Evolutionary conservation across 2,888 invertebrate genomes (phyloP).

Genomic region (Drosophila tanythrix): DNA sequence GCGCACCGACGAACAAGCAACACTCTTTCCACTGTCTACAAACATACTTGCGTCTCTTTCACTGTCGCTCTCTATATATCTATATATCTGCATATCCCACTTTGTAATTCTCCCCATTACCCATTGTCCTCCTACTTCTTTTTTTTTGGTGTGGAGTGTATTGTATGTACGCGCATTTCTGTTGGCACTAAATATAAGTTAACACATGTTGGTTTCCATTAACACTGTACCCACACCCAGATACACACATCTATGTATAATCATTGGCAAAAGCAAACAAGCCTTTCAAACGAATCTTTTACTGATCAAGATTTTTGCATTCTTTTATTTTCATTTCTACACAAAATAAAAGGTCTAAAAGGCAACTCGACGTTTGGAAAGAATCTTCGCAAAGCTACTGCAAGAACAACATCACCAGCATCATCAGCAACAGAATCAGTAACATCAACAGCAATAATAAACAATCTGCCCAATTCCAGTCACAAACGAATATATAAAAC

Average conservation of each 20-base stretch:
- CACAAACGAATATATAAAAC: conserved; percentile 71
- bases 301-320: background rate
- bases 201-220: conserved; percentile 35
- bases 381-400: conserved; percentile 76
- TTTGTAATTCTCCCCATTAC: background rate
- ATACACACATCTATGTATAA: conserved; percentile 22
- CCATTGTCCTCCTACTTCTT: conserved; percentile 2
- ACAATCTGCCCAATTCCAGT: conserved; percentile 48
- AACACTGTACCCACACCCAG: conserved; percentile 13
- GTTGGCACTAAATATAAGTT: conserved; percentile 11
- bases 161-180: conserved; percentile 12
- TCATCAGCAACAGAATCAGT: conserved; percentile 50
- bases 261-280: background rate
- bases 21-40: conserved; percentile 23
- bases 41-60: conserved; percentile 18
- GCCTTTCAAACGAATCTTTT: background rate
- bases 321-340: conserved; percentile 1
- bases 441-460: conserved; percentile 41
- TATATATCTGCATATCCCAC: conserved; percentile 1
- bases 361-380: conserved; percentile 82
- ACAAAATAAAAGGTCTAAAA: conserved; percentile 74
- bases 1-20: conserved; percentile 30
- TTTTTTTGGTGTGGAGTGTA: conserved; percentile 33
- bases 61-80: conserved; percentile 30
- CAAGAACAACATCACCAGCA: conserved; percentile 63